phyloP scores from a whole-genome alignment of 2,113 vertebrate species.

The Channa argus region DNA sequence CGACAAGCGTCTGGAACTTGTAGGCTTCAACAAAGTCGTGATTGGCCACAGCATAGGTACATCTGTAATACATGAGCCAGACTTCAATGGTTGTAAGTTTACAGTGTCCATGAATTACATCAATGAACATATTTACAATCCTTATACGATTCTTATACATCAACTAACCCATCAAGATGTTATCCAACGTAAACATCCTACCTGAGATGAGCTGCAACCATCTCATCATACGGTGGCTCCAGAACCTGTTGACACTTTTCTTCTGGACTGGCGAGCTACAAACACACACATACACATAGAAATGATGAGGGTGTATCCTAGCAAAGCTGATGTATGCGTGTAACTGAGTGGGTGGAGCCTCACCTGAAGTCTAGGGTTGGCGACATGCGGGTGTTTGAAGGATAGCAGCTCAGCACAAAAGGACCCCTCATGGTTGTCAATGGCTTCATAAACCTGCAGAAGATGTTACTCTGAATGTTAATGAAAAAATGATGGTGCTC shows the following conservation, averaged over 20 bases:
- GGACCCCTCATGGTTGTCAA: conserved; percentile 88
- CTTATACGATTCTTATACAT: too few relatives aligned
- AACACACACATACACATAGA: conserved; percentile 27
- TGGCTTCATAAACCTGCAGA: conserved; percentile 89
- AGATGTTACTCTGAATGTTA: not conserved
- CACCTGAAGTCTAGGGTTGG: conserved; percentile 96
- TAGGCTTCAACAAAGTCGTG: conserved; percentile 98
- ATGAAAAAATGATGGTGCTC: too few relatives aligned
- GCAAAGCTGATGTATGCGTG: not conserved
- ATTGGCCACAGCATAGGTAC: conserved; percentile 92
- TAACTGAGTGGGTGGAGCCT: conserved; percentile 9
- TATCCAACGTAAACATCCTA: conserved; percentile 58
- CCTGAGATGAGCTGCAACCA: conserved; percentile 98
- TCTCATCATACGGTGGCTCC: conserved; percentile 96
- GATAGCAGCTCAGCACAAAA: conserved; percentile 93
- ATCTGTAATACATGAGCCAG: conserved; percentile 81
- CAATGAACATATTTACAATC: too few relatives aligned
- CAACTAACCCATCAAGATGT: too few relatives aligned
- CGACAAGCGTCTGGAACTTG: conserved; percentile 95
- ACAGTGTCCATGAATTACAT: too few relatives aligned
- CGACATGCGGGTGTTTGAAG: conserved; percentile 96
- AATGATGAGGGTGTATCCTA: conserved; percentile 14
- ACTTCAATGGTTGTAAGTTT: too few relatives aligned
- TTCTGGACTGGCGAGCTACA: conserved; percentile 92
- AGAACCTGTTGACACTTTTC: conserved; percentile 97